A percentile compares a stretch with the other conserved stretches of the same genome.
phyloP scores from a whole-genome alignment of 2,797 vertebrate genomes.

The Clarias laeviceps region DNA sequence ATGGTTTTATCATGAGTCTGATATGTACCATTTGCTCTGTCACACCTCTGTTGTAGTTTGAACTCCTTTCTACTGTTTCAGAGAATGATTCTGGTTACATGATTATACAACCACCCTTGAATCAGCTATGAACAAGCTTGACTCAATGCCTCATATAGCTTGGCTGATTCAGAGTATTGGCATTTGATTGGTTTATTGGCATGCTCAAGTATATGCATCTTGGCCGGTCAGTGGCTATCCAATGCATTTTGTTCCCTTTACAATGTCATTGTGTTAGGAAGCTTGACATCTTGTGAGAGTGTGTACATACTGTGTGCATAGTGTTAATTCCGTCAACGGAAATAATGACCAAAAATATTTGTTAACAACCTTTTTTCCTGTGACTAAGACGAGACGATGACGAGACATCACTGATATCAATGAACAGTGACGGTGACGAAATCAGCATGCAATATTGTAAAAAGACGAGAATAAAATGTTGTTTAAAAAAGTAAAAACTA shows the following conservation, averaged over 20 bases:
- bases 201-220: not conserved
- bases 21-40: too few species aligned
- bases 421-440: too few species aligned
- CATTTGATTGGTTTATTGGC: conserved; percentile 7
- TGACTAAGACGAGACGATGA: too few species aligned
- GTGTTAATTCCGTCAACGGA: too few species aligned
- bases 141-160: not conserved
- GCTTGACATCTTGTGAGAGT: conserved; percentile 22
- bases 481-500: too few species aligned
- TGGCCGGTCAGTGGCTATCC: conserved; percentile 6
- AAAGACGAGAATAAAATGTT: too few species aligned
- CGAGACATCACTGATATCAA: too few species aligned
- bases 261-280: conserved; percentile 6
- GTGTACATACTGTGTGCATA: not conserved
- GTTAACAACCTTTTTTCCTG: too few species aligned
- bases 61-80: not conserved
- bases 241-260: not conserved
- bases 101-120: not conserved
- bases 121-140: conserved; percentile 16
- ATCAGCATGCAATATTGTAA: too few species aligned
- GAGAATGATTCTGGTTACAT: not conserved
- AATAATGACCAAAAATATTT: too few species aligned
- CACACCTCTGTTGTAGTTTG: not conserved
- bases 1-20: not conserved
- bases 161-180: conserved; percentile 13